Conservation (phyloP, 2,113 vertebrate species). For the Balaeniceps rex region DNA sequence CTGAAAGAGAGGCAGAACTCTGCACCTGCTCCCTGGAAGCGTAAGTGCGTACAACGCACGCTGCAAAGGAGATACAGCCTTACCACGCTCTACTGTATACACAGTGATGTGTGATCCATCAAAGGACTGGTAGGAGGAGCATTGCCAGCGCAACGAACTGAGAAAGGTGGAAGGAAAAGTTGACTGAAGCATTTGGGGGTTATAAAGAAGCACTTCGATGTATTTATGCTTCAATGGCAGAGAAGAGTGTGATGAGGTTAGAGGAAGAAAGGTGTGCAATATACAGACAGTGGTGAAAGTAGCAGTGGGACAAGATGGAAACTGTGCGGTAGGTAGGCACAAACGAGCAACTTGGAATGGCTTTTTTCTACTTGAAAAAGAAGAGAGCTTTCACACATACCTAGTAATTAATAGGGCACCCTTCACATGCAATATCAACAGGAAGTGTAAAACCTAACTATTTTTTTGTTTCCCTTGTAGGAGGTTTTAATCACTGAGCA, state of each 20-base stretch:
- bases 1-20: not conserved
- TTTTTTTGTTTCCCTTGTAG: not conserved
- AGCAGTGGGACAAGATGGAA: not conserved
- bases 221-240: not conserved
- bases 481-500: not conserved
- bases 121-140: not conserved
- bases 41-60: accelerated
- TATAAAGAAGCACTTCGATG: not conserved
- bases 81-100: accelerated
- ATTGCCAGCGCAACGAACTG: not conserved
- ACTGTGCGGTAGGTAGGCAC: not conserved
- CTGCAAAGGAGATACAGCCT: not conserved
- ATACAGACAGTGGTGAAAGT: not conserved
- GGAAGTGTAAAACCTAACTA: not conserved
- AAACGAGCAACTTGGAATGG: not conserved
- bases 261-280: not conserved
- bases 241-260: not conserved
- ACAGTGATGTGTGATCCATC: not conserved
- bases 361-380: not conserved
- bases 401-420: not conserved
- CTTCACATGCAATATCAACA: not conserved
- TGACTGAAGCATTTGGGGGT: not conserved
- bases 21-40: not conserved
- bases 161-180: not conserved
- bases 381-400: not conserved